These are phyloP conservation scores for Lasioglossum morio DNA, from an alignment of 2,888 invertebrate genomes.

Conservation along the genomic window DNA sequence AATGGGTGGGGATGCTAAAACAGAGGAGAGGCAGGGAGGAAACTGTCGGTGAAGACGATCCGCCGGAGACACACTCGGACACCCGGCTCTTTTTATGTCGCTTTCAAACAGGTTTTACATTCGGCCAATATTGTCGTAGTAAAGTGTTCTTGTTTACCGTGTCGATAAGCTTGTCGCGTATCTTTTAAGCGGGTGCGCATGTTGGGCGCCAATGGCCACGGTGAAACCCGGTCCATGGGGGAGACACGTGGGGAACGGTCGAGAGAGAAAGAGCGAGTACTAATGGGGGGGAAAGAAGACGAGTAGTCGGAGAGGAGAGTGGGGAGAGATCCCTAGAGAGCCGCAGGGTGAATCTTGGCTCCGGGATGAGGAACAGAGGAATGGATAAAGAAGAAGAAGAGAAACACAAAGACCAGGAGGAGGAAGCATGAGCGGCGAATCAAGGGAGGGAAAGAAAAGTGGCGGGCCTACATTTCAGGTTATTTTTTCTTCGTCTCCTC, in stretches of 20 bases:
- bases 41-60: constrained; percentile 28
- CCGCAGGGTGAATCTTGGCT: constrained; percentile 45
- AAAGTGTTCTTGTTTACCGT: constrained; percentile 71
- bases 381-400: background rate
- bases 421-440: constrained; percentile 27
- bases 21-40: background rate
- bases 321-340: constrained; percentile 33
- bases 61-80: constrained; percentile 40
- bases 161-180: constrained; percentile 73
- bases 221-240: constrained; percentile 40
- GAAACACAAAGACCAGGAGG: constrained; percentile 21
- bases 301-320: background rate
- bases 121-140: constrained; percentile 72
- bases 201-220: constrained; percentile 76
- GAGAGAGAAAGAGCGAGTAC: constrained; percentile 3
- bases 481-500: constrained; percentile 30
- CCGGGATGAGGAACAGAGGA: constrained; percentile 50
- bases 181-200: constrained; percentile 72
- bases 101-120: constrained; percentile 75
- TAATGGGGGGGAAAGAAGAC: background rate
- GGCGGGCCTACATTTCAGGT: constrained; percentile 73
- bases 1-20: background rate
- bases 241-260: constrained; percentile 11
- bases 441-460: constrained; percentile 53
- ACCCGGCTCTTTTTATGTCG: constrained; percentile 48